Conservation (phyloP, 2,113 vertebrate genomes). For the Cynopterus brachyotis region DNA sequence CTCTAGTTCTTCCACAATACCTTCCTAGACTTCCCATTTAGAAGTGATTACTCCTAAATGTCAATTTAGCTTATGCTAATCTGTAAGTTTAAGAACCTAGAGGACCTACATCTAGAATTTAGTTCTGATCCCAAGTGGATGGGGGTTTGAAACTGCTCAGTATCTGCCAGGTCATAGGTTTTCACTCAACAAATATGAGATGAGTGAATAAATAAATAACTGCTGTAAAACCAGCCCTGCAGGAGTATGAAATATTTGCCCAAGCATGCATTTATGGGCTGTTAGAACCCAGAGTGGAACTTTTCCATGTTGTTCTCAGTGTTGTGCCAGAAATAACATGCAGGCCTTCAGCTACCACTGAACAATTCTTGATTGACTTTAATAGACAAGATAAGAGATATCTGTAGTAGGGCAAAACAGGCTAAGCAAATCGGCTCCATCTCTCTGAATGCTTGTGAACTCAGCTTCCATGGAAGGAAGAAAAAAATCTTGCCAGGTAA, state of each 20-base stretch:
- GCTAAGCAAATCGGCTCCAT: background rate
- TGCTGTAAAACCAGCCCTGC: background rate
- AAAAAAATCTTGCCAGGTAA: background rate
- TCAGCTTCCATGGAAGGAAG: background rate
- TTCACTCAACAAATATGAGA: background rate
- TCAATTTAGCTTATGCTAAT: background rate
- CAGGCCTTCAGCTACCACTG: background rate
- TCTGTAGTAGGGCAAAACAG: background rate
- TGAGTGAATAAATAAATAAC: conserved; percentile 3
- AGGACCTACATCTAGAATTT: background rate
- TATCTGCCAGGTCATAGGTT: background rate
- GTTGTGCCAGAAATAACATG: conserved; percentile 52
- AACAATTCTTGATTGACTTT: background rate
- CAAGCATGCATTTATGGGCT: background rate
- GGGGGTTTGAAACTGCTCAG: background rate
- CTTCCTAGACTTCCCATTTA: background rate
- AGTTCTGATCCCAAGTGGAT: background rate
- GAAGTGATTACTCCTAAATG: background rate
- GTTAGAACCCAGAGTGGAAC: background rate
- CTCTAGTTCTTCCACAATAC: background rate
- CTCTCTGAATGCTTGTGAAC: background rate
- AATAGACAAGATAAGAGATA: conserved; percentile 37
- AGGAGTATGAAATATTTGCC: background rate
- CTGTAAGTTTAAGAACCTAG: background rate
- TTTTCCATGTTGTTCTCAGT: conserved; percentile 26